phyloP scores from a whole-genome alignment of 2,113 vertebrate genomes.

The Salvelinus alpinus region DNA sequence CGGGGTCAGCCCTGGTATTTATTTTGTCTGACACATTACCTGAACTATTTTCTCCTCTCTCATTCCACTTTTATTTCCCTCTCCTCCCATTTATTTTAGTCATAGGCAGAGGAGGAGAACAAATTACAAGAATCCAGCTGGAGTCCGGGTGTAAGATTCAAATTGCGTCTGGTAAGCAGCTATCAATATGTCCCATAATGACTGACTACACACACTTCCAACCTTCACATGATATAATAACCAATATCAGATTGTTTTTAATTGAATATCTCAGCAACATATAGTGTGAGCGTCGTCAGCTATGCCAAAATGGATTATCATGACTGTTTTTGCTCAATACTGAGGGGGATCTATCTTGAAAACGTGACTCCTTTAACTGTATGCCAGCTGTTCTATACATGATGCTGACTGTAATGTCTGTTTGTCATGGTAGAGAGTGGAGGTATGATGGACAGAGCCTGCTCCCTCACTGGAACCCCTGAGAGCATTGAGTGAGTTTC shows the following conservation, averaged over 20 bases:
- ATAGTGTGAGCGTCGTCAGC: too few relatives aligned
- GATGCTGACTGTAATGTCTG: too few relatives aligned
- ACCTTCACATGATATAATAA: too few relatives aligned
- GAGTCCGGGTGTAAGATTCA: constrained; percentile 99
- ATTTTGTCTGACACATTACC: neutral
- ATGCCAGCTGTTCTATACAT: constrained; percentile 8
- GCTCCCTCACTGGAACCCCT: constrained; percentile 89
- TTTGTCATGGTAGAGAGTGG: constrained; percentile 82
- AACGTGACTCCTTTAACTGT: neutral
- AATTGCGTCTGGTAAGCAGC: constrained; percentile 87
- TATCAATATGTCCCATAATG: neutral
- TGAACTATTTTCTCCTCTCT: neutral
- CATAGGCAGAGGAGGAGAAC: constrained; percentile 96
- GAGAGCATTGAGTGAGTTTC: constrained; percentile 95
- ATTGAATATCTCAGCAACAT: too few relatives aligned
- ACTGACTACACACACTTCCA: neutral
- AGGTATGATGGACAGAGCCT: constrained; percentile 91
- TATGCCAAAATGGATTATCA: too few relatives aligned
- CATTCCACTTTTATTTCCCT: neutral
- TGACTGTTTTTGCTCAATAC: too few relatives aligned
- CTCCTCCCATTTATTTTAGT: constrained; percentile 71
- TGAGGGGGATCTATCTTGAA: too few relatives aligned
- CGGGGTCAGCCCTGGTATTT: neutral
- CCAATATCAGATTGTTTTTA: too few relatives aligned
- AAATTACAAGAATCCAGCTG: constrained; percentile 96